These are phyloP conservation scores for Tangara arthus DNA, from an alignment of 2,797 vertebrate species.

Conservation along the genomic window DNA sequence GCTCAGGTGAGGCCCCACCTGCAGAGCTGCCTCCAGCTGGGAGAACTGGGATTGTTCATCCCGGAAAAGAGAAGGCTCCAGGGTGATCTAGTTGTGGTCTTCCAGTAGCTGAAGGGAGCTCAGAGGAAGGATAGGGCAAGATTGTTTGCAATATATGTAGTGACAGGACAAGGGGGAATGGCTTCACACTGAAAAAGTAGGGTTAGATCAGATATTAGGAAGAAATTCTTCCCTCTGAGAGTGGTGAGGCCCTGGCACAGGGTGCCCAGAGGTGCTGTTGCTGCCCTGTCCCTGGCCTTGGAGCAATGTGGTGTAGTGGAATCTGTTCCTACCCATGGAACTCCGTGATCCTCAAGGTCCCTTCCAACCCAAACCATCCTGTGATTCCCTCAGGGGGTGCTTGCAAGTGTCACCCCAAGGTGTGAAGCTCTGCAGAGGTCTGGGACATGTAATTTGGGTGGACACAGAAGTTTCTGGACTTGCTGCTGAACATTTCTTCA, in stretches of 20 bases:
- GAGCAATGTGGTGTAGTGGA: not conserved
- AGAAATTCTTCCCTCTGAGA: not conserved
- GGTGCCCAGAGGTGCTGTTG: not conserved
- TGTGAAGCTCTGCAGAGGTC: not conserved
- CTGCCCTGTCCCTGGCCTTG: not conserved
- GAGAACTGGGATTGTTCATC: not conserved
- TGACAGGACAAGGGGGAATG: too few species aligned
- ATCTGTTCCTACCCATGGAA: not conserved
- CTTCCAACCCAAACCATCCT: not conserved
- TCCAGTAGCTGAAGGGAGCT: too few species aligned
- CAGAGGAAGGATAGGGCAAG: not conserved
- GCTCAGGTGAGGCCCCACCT: not conserved
- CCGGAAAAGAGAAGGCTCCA: too few species aligned
- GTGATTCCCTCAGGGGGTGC: not conserved
- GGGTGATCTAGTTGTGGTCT: not conserved
- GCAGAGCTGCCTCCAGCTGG: not conserved
- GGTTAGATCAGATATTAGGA: not conserved
- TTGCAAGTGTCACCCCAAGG: accelerated
- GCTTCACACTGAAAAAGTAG: not conserved
- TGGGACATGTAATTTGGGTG: accelerated
- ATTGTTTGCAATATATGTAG: not conserved
- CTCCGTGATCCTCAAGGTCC: not conserved
- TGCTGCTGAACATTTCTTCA: not conserved
- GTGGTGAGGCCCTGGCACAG: not conserved
- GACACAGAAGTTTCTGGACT: not conserved